Percentiles rank a stretch among this genome's conserved stretches.
Conservation (phyloP, 2,797 vertebrate genomes). For the Allobates femoralis region DNA sequence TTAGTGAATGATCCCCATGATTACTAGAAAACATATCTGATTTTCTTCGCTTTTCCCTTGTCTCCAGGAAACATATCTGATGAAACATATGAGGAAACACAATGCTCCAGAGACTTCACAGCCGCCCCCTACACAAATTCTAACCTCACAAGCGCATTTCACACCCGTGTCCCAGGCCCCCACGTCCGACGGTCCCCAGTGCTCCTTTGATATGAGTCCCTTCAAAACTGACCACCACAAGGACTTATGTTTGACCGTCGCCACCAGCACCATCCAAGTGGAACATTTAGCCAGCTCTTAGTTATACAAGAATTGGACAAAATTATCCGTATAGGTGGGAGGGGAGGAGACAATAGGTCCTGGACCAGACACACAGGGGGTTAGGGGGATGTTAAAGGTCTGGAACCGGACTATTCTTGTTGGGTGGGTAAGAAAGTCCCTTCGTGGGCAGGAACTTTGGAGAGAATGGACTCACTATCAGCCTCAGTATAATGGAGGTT, state of each 20-base stretch:
- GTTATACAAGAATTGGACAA: constrained; percentile 69
- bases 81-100: constrained; percentile 99
- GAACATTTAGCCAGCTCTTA: constrained; percentile 97
- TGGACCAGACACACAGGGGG: constrained; percentile 18
- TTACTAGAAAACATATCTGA: neutral
- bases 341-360: constrained; percentile 20
- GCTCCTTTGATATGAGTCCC: constrained; percentile 94
- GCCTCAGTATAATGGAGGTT: constrained; percentile 39
- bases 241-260: constrained; percentile 98
- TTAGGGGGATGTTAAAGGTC: constrained; percentile 39
- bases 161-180: constrained; percentile 48
- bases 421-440: constrained; percentile 52
- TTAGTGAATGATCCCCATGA: too few relatives aligned
- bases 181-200: constrained; percentile 81
- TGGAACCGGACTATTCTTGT: constrained; percentile 64
- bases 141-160: constrained; percentile 64
- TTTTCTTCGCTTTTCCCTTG: constrained; percentile 5
- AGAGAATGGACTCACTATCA: neutral
- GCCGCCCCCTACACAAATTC: constrained; percentile 62
- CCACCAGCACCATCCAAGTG: constrained; percentile 94
- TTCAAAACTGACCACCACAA: constrained; percentile 96
- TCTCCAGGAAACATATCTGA: constrained; percentile 94
- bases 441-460: constrained; percentile 20
- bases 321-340: constrained; percentile 62
- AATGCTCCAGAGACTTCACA: constrained; percentile 86